These are phyloP conservation scores for Mustela lutreola DNA, from an alignment of 2,113 vertebrate genomes.

Conservation along the genomic window DNA sequence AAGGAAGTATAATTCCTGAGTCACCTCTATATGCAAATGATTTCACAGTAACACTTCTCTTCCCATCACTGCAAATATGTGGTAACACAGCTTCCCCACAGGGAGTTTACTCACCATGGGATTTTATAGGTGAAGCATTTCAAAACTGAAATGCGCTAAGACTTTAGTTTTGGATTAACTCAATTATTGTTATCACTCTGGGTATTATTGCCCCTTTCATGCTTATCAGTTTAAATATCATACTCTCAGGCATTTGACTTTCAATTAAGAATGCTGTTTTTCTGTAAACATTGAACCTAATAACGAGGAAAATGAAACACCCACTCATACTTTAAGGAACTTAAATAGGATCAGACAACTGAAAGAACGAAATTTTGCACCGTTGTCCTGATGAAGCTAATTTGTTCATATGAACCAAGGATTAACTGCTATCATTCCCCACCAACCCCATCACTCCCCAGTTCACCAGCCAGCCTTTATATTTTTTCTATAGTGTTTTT, in stretches of 20 bases:
- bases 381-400: not conserved
- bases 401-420: not conserved
- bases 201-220: not conserved
- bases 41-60: constrained; percentile 72
- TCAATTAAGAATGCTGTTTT: constrained; percentile 4
- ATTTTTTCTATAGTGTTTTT: not conserved
- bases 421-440: not conserved
- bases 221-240: constrained; percentile 47
- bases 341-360: not conserved
- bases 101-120: constrained; percentile 69
- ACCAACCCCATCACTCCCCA: not conserved
- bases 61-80: constrained; percentile 75
- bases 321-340: constrained; percentile 21
- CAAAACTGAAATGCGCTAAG: constrained; percentile 74
- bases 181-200: constrained; percentile 15
- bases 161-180: constrained; percentile 68
- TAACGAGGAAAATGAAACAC: constrained; percentile 2
- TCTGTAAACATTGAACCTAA: not conserved
- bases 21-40: constrained; percentile 75
- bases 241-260: constrained; percentile 3
- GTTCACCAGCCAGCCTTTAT: not conserved
- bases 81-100: constrained; percentile 51
- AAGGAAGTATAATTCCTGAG: constrained; percentile 58
- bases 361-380: constrained; percentile 18
- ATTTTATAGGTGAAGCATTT: constrained; percentile 77